Percentiles rank a stretch among this genome's conserved stretches.
Conservation (phyloP, 37 sponge, comb jelly and placozoan genomes). For the Axinella damicornis region DNA sequence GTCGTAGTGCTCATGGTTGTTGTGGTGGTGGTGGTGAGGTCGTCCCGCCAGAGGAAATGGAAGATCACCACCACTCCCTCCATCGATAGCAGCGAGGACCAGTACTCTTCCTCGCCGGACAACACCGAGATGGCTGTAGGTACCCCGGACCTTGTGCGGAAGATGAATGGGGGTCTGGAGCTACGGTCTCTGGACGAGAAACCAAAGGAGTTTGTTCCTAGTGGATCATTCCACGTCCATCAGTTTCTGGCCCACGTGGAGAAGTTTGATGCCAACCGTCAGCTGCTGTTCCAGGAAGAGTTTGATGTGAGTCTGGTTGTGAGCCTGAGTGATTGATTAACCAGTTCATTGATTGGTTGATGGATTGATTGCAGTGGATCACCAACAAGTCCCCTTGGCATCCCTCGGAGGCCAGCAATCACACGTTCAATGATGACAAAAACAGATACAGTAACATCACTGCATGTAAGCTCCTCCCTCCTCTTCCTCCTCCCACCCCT, state of each 20-base stretch:
- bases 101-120: no score
- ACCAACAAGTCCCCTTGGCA: conserved; percentile 31
- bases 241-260: conserved; percentile 56
- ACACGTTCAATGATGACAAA: conserved; percentile 69
- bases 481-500: no score
- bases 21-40: no score
- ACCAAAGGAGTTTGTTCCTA: conserved; percentile 1
- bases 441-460: conserved; percentile 91
- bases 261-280: conserved; percentile 49
- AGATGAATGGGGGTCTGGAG: conserved; percentile 12
- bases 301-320: conserved; percentile 45
- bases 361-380: conserved; percentile 32
- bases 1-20: no score
- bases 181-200: background rate
- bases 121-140: no score
- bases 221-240: conserved; percentile 18
- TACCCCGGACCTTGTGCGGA: conserved; percentile 27
- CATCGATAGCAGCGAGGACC: no score
- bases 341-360: background rate
- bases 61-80: no score
- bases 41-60: no score
- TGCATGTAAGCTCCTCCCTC: conserved; percentile 65
- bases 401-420: conserved; percentile 52
- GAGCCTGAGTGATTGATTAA: no score
- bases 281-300: conserved; percentile 54